Percentiles rank a stretch among this genome's conserved stretches.
Conservation (phyloP, 2,888 invertebrate genomes). For the Nowickia ferox region DNA sequence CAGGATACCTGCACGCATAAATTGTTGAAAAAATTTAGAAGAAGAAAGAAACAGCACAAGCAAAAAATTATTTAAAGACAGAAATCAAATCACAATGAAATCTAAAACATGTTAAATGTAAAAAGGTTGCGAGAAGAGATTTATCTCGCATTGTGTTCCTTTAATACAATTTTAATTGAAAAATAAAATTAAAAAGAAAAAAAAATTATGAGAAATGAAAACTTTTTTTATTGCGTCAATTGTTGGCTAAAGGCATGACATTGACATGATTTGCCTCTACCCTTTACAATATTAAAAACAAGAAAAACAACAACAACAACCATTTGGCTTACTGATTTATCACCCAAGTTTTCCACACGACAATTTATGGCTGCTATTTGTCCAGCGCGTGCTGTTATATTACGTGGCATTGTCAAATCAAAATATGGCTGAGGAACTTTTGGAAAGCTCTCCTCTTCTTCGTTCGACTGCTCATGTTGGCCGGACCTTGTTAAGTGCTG, state of each 20-base stretch:
- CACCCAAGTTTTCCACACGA: conserved; percentile 93
- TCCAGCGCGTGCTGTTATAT: conserved; percentile 93
- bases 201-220: neutral
- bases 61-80: neutral
- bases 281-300: conserved; percentile 3
- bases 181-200: neutral
- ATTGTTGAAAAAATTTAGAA: neutral
- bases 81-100: conserved; percentile 22
- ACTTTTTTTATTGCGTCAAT: neutral
- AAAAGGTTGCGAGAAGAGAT: conserved; percentile 6
- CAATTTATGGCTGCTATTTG: conserved; percentile 95
- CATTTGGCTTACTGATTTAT: conserved; percentile 88
- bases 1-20: conserved; percentile 87
- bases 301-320: neutral
- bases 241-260: conserved; percentile 19
- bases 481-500: conserved; percentile 32
- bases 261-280: conserved; percentile 19
- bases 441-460: conserved; percentile 56
- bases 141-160: conserved; percentile 16
- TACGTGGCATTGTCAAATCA: conserved; percentile 92
- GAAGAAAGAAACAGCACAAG: conserved; percentile 63
- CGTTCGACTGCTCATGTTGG: conserved; percentile 26
- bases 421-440: conserved; percentile 87
- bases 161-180: conserved; percentile 46
- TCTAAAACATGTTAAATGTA: neutral